phyloP scores from a whole-genome alignment of 2,113 vertebrate genomes.

The Paramormyrops kingsleyae region DNA sequence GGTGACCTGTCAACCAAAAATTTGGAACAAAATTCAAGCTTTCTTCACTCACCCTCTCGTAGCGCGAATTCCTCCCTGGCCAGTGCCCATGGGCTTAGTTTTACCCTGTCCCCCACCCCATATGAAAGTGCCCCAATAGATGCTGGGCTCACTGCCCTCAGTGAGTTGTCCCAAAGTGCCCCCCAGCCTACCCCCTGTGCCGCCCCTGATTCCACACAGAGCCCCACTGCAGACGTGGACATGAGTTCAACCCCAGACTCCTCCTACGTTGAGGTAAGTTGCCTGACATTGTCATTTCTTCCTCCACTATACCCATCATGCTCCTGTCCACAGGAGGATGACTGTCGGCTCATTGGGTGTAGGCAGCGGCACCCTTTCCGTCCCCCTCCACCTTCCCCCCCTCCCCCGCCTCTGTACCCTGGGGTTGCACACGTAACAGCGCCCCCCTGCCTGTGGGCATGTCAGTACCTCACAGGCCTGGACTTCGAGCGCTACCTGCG shows the following conservation, averaged over 20 bases:
- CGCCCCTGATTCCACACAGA: neutral
- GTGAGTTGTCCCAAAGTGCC: conserved; percentile 10
- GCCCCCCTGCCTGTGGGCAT: neutral
- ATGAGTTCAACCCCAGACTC: conserved; percentile 35
- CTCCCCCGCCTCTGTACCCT: neutral
- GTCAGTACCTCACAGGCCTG: conserved; percentile 44
- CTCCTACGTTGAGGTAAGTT: conserved; percentile 41
- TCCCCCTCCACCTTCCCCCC: neutral
- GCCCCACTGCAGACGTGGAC: conserved; percentile 23
- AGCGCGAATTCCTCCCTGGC: conserved; percentile 16
- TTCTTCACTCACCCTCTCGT: neutral
- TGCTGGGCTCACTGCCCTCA: neutral
- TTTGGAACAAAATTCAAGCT: neutral
- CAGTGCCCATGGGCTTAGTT: conserved; percentile 27
- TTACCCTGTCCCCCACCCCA: conserved; percentile 34
- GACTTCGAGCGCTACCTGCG: conserved; percentile 63
- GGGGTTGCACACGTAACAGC: neutral
- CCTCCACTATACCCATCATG: neutral
- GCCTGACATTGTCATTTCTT: neutral
- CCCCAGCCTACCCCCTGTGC: conserved; percentile 1
- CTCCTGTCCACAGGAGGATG: neutral
- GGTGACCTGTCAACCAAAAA: neutral
- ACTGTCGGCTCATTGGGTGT: neutral
- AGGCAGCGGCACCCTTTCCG: neutral
- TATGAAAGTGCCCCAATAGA: neutral